These are phyloP conservation scores for Tachypleus tridentatus DNA, from an alignment of 1,140 invertebrate species.

Conservation along the genomic window DNA sequence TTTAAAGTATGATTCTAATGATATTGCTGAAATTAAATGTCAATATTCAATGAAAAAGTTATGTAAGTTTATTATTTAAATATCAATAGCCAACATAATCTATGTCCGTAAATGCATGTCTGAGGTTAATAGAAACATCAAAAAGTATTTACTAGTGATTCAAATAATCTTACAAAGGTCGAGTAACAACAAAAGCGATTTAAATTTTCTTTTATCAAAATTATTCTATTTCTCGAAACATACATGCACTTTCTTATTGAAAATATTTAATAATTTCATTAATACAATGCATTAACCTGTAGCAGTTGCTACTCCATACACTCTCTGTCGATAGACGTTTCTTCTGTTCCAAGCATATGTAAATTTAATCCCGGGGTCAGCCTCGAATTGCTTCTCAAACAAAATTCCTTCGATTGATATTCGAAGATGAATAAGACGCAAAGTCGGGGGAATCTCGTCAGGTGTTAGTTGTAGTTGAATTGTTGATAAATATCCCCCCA, in stretches of 20 bases:
- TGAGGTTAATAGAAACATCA: background rate
- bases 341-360: slow-evolving; percentile 41
- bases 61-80: no score
- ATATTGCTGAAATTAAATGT: no score
- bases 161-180: background rate
- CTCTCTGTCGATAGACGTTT: slow-evolving; percentile 43
- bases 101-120: background rate
- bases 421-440: slow-evolving; percentile 30
- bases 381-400: slow-evolving; percentile 38
- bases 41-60: no score
- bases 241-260: no score
- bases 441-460: slow-evolving; percentile 30
- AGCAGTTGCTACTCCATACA: slow-evolving; percentile 75
- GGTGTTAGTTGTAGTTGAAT: slow-evolving; percentile 40
- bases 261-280: background rate
- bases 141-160: background rate
- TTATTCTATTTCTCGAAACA: background rate
- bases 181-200: background rate
- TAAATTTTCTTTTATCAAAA: background rate
- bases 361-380: slow-evolving; percentile 39
- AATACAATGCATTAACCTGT: slow-evolving; percentile 20
- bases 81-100: no score
- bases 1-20: no score
- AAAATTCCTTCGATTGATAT: slow-evolving; percentile 39
- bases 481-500: slow-evolving; percentile 37